phyloP scores from a whole-genome alignment of 2,797 vertebrate species.

The Meda fulgida region DNA sequence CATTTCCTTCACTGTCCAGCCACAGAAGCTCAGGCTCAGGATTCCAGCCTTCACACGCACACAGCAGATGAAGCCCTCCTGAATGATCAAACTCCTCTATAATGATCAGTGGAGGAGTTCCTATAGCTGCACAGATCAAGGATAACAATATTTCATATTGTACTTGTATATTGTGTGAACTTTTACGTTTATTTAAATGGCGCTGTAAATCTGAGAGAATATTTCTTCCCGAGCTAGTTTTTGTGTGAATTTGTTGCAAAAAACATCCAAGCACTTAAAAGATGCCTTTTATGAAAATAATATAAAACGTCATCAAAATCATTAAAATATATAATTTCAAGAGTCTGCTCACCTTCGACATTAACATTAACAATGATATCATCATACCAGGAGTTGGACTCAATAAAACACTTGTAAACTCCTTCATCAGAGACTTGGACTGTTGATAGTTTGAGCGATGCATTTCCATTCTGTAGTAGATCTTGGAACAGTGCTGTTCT shows the following conservation, averaged over 20 bases:
- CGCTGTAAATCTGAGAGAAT: not conserved
- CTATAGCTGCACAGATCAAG: conserved; percentile 27
- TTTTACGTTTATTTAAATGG: not conserved
- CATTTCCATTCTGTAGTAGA: conserved; percentile 60
- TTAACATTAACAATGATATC: not conserved
- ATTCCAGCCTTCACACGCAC: conserved; percentile 42
- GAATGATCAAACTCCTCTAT: conserved; percentile 9
- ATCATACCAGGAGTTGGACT: conserved; percentile 15
- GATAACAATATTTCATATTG: not conserved
- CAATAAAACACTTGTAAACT: conserved; percentile 62
- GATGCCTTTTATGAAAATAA: not conserved
- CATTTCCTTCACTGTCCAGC: conserved; percentile 25
- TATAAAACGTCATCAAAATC: not conserved
- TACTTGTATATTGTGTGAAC: not conserved
- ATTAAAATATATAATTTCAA: not conserved
- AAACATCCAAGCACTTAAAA: not conserved
- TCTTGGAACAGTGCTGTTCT: conserved; percentile 55
- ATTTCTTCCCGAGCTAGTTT: not conserved
- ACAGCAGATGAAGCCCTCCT: conserved; percentile 39
- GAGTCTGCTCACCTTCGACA: conserved; percentile 35
- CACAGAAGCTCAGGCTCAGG: conserved; percentile 53
- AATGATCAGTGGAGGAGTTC: conserved; percentile 37
- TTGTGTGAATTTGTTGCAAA: not conserved
- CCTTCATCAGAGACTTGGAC: conserved; percentile 59
- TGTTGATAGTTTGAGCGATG: conserved; percentile 62